Evolutionary conservation across 2,888 invertebrate genomes (phyloP), one percentile per base, ranked within the genome.

Genomic region (Lumbricus terrestris): DNA sequence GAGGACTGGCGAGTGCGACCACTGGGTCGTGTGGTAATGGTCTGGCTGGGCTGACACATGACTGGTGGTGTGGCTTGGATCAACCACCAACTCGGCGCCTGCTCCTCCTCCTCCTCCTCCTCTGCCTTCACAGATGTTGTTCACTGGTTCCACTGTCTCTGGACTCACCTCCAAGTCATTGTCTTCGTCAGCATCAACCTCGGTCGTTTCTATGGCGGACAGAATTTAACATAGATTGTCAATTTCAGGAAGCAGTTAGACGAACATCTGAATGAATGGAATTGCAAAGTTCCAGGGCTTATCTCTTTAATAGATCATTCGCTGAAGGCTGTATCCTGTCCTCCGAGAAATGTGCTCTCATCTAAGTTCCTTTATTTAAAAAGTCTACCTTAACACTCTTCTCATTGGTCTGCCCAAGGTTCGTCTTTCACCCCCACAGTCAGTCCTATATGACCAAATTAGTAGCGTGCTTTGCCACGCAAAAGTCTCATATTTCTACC

Each of bases 1-100:
- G 8, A 85, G 85, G 85, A 85, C 85, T 20, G 85, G 85, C 85
- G 85, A 85, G 85, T 85, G 85, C 23, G 85, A 85, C 85, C 85
- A 85, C 35, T 85, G 85, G 85, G 85, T 85, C 33, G 85, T 35
- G 37, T 85, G 85, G 37, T 85, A 85, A 37, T 16, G 85, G 85
- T 85, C 85, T 37, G 85, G 85, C 23, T 85, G 85, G 37, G 35
- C 85, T 6, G 37, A 20, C 34, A 37, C 85, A 15, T 85, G 85
- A 85, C 23, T 16, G 35, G 23, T 16, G 35, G 85, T 37, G 34
- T 34, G 85, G 37, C 35, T 85, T 11, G 37, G 35, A 85, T 85
- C 85, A 85, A 34, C 85, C 35, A 85, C 35, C 34, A 37, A 35
- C 35, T 85, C 85, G 6, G 85, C 6, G n/a, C 85, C 85, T 18